Conservation (phyloP, 2,888 invertebrate species). For the Diloba caeruleocephala region DNA sequence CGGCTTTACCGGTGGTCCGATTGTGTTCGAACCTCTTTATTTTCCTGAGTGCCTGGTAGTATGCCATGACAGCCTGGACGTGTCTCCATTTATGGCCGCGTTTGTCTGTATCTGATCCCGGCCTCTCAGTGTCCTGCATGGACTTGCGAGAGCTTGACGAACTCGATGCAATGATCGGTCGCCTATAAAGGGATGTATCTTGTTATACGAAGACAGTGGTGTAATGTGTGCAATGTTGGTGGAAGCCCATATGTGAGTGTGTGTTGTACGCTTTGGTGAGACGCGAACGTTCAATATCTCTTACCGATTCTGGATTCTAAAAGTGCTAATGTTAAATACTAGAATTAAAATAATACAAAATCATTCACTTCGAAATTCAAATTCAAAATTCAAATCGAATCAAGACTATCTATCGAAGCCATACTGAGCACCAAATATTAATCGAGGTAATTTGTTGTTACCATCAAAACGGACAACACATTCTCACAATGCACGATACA, state of each 20-base stretch:
- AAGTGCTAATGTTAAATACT: conserved; percentile 21
- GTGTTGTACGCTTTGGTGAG: conserved; percentile 62
- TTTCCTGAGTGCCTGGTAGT: conserved; percentile 96
- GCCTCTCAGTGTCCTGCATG: conserved; percentile 80
- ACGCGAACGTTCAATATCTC: conserved; percentile 16
- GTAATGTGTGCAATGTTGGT: conserved; percentile 65
- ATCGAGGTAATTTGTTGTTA: conserved; percentile 43
- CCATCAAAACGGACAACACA: conserved; percentile 59
- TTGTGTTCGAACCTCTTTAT: conserved; percentile 94
- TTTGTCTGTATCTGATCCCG: conserved; percentile 81
- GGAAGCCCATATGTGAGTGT: conserved; percentile 61
- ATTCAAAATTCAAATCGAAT: conserved; percentile 38
- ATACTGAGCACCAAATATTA: conserved; percentile 17
- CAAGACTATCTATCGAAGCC: conserved; percentile 40
- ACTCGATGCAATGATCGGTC: conserved; percentile 86
- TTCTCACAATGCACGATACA: conserved; percentile 57
- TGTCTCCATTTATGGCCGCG: conserved; percentile 94
- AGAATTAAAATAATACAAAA: conserved; percentile 30
- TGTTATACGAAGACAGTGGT: conserved; percentile 75
- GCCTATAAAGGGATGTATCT: conserved; percentile 85
- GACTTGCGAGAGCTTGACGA: conserved; percentile 85
- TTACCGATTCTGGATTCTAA: conserved; percentile 8
- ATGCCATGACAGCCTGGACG: conserved; percentile 96
- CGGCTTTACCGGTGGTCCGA: conserved; percentile 73
- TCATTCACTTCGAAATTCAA: conserved; percentile 29